Evolutionary conservation across 2,113 vertebrate genomes (phyloP), one percentile per base, ranked within the genome.

Genomic region (Oenanthe melanoleuca): DNA sequence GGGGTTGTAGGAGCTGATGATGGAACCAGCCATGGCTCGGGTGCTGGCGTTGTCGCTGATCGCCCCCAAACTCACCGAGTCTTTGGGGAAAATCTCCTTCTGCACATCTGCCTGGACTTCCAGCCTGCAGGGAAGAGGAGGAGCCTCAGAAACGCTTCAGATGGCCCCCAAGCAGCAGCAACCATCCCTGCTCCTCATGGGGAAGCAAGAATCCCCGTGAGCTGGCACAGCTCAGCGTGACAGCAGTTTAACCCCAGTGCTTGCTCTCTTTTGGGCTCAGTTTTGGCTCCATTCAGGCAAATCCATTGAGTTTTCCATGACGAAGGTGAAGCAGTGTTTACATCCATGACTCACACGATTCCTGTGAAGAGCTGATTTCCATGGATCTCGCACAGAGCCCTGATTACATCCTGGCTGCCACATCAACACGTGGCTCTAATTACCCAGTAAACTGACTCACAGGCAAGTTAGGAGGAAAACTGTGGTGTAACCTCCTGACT

Each of bases 11-110:
- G 99, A 99, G 95, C 99, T 99, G 97, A 99, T 99, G 97, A 99
- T 99, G 97, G 99, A 99, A 38, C 99, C 99, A n/a, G 99, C 99
- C 99, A 99, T 99, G 73, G 99, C 99, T 33, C 99, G 97, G 78
- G 99, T 99, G 98, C 99, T 99, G 97, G 99, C 99, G 3, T 98
- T 99, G 98, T 99, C 99, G 2, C 99, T 99, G 86, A 98, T 98
- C 4, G 99, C 99, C 74, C 99, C 99, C 96, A 99, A 92, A 95
- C 99, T 99, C 87, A 99, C 99, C 0, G 99, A 99, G 94, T 99
- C 99, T 93, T 99, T 99, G 89, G 98, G 98, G 91, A 98, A 97
- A 49, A 98, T 98, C 85, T 99, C 99, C 95, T 99, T 99, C 92
- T 98, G 98, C 75, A 99, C 97, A 91, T 99, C 99, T 6, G 98